Base-by-base conservation (phyloP, 2,888 invertebrate species). In the Dorcus hopei region DNA sequence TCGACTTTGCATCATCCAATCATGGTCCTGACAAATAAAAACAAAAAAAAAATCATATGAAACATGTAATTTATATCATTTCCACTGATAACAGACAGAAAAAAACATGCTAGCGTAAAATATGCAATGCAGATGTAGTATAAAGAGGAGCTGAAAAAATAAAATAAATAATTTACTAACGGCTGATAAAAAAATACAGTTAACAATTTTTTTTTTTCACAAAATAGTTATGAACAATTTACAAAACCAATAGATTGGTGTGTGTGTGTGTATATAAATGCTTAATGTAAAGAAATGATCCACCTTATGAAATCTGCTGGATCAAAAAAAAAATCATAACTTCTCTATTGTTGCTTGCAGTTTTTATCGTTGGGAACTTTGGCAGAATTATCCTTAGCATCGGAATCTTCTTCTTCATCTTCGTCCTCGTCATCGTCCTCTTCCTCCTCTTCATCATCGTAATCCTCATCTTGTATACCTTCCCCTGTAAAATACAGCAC, bases 401-500 rank as follows among this genome's bases (percentile, higher is more conserved):
- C 67, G 38, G 69, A 66, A 50, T 54, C 77, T 76, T 80, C 73
- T 66, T 74, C 69, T 79, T 80, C 72, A 64, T 77, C 74, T 79
- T 77, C 86, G 63, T 87, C 87, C 57, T 87, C 87, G 9, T 84
- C 82, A 23, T 78, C 80, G 38, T 82, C 80, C 54, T 82, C 82
- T 61, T 86, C 81, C 61, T 87, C 87, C 65, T 86, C 87, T 58
- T 87, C 87, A 62, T 89, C 88, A 60, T 90, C 87, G 55, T 88
- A 88, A 47, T 89, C 90, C 58, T 91, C 91, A 58, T 91, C 91
- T 52, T 64, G 62, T 39, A 65, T 62, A 49, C 85, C 86, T 78
- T 91, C 91, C 74, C 99, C 99, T 61, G 98, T 99, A 81, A 89
- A 99, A 76, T 94, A 97, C 50, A 99, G 86, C 54, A 97, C 93